A percentile compares a stretch with the other conserved stretches of the same genome.
Evolutionary conservation across 2,888 invertebrate genomes (phyloP).

Genomic region (Acronicta leporina): DNA sequence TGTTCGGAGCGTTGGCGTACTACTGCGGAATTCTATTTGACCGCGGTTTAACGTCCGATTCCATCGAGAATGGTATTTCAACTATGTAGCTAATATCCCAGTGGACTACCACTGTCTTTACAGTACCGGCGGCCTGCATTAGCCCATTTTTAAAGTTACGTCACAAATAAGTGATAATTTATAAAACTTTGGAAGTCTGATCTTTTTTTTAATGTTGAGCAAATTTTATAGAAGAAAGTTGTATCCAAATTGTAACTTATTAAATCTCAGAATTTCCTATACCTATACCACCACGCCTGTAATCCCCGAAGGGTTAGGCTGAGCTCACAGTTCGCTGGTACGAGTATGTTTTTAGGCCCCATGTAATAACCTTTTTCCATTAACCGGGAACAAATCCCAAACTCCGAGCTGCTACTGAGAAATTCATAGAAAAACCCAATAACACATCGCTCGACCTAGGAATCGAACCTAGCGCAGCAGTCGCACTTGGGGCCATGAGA

Average conservation of each 20-base stretch:
- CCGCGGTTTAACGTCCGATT: slow-evolving; percentile 14
- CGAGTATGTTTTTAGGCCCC: too few relatives aligned
- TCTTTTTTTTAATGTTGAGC: background rate
- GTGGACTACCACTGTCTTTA: slow-evolving; percentile 5
- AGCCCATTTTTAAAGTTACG: background rate
- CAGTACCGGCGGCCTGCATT: background rate
- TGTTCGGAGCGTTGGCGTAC: slow-evolving; percentile 8
- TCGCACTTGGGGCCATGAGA: too few relatives aligned
- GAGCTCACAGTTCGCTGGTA: too few relatives aligned
- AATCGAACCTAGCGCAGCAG: too few relatives aligned
- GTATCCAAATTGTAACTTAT: background rate
- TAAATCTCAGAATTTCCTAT: background rate
- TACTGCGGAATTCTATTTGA: slow-evolving; percentile 37
- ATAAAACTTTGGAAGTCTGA: background rate
- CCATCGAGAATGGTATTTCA: slow-evolving; percentile 25
- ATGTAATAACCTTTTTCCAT: too few relatives aligned
- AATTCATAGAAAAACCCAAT: too few relatives aligned
- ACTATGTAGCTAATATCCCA: slow-evolving; percentile 31
- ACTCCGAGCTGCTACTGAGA: too few relatives aligned
- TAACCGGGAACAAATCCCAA: too few relatives aligned
- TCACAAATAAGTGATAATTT: background rate
- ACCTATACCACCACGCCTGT: too few relatives aligned
- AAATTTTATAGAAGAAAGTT: background rate
- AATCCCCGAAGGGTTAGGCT: too few relatives aligned
- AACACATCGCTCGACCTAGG: too few relatives aligned